These are phyloP conservation scores for Papilio aristodemus DNA, from an alignment of 1,140 invertebrate genomes.

Conservation along the genomic window DNA sequence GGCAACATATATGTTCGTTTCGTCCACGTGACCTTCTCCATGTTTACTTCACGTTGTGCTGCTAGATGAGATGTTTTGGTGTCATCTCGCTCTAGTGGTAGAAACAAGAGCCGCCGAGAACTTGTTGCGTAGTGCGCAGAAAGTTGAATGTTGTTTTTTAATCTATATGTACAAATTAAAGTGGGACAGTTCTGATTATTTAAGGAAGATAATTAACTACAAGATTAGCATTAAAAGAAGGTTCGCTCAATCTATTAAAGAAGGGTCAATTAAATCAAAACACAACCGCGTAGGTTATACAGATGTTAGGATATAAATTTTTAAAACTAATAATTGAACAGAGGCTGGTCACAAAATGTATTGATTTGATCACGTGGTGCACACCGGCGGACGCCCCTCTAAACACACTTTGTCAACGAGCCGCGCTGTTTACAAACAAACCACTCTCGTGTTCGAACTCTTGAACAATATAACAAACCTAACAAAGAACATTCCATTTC, in stretches of 20 bases:
- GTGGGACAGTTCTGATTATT: not conserved
- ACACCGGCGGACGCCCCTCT: constrained; percentile 42
- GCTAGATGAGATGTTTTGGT: constrained; percentile 77
- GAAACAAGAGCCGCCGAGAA: constrained; percentile 37
- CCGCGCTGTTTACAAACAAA: constrained; percentile 60
- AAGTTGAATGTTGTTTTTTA: constrained; percentile 11
- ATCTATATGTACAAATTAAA: not conserved
- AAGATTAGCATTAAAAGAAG: not conserved
- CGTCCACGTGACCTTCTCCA: constrained; percentile 69
- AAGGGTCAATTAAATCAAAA: not conserved
- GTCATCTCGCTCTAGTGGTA: constrained; percentile 72
- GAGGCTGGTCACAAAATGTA: not conserved
- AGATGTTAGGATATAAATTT: not conserved
- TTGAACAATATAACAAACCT: constrained; percentile 42
- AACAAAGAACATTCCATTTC: constrained; percentile 35
- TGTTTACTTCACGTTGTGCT: constrained; percentile 67
- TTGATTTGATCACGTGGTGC: constrained; percentile 49
- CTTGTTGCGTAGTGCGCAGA: constrained; percentile 45
- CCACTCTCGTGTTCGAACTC: constrained; percentile 40
- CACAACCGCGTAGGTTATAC: not conserved
- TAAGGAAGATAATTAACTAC: not conserved
- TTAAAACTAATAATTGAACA: not conserved
- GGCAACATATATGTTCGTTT: constrained; percentile 57
- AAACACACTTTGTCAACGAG: constrained; percentile 60
- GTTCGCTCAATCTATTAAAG: not conserved